phyloP scores from a whole-genome alignment of 2,888 invertebrate species.

The Neria commutata region DNA sequence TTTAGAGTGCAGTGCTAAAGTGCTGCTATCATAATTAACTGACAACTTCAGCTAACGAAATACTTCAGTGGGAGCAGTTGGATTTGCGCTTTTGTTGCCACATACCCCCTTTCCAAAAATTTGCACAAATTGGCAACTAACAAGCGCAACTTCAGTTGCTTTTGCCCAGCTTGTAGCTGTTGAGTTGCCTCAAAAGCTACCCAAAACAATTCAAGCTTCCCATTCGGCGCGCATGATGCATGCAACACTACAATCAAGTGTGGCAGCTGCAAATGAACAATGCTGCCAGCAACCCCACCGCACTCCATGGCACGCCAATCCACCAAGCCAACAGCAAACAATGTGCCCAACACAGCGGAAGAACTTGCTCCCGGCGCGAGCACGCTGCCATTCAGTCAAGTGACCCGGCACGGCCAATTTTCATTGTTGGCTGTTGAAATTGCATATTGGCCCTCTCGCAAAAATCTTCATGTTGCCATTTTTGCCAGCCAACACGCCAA shows the following conservation, averaged over 20 bases:
- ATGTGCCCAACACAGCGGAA: not conserved
- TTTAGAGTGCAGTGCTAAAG: too few species aligned
- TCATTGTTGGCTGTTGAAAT: not conserved
- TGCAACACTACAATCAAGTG: not conserved
- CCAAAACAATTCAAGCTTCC: slow-evolving; percentile 34
- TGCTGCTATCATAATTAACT: too few species aligned
- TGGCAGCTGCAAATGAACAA: slow-evolving; percentile 28
- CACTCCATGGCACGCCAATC: not conserved
- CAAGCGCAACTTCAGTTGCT: slow-evolving; percentile 17
- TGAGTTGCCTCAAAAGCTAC: slow-evolving; percentile 19
- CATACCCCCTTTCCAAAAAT: too few species aligned
- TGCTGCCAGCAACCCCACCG: slow-evolving; percentile 14
- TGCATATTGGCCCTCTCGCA: not conserved
- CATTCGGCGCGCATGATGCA: slow-evolving; percentile 1
- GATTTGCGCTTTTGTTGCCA: too few species aligned
- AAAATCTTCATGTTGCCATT: slow-evolving; percentile 4
- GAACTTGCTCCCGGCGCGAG: not conserved
- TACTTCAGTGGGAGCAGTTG: too few species aligned
- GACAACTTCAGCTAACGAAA: too few species aligned
- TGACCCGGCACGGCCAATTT: too few species aligned
- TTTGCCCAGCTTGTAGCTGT: not conserved
- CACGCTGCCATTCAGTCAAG: too few species aligned
- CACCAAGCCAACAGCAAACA: not conserved
- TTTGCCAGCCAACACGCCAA: not conserved
- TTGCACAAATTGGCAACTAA: slow-evolving; percentile 29